phyloP scores from a whole-genome alignment of 2,797 vertebrate species.

The Enteromius anoplus region DNA sequence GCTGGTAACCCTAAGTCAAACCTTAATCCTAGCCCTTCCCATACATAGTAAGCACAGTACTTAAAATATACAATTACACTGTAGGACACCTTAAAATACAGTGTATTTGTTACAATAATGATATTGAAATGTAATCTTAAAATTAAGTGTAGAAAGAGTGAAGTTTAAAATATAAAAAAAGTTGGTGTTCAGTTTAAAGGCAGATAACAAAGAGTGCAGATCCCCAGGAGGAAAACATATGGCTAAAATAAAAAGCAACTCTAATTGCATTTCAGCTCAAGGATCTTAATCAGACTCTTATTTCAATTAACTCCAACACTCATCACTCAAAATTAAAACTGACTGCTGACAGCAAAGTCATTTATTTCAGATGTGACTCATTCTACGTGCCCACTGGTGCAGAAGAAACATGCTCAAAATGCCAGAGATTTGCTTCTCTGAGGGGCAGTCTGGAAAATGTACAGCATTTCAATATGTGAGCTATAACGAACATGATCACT shows the following conservation, averaged over 20 bases:
- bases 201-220: conserved; percentile 4
- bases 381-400: conserved; percentile 23
- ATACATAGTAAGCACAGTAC: too few species aligned
- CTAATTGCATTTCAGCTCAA: conserved; percentile 38
- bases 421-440: conserved; percentile 5
- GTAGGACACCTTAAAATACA: too few species aligned
- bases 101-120: too few species aligned
- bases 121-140: background rate
- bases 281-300: conserved; percentile 22
- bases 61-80: too few species aligned
- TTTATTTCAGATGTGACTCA: conserved; percentile 36
- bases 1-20: background rate
- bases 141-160: background rate
- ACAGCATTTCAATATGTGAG: background rate
- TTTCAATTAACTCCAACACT: conserved; percentile 45
- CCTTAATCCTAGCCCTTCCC: background rate
- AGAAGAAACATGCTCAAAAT: conserved; percentile 25
- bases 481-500: background rate
- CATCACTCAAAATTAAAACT: conserved; percentile 38
- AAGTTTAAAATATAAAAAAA: too few species aligned
- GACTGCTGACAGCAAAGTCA: conserved; percentile 43
- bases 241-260: conserved; percentile 36
- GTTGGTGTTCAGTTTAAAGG: background rate
- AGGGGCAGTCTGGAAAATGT: background rate
- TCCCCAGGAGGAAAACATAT: conserved; percentile 21